Evolutionary conservation across 2,888 invertebrate genomes (phyloP), one percentile per base, ranked within the genome.

Genomic region (Volucella inflata): DNA sequence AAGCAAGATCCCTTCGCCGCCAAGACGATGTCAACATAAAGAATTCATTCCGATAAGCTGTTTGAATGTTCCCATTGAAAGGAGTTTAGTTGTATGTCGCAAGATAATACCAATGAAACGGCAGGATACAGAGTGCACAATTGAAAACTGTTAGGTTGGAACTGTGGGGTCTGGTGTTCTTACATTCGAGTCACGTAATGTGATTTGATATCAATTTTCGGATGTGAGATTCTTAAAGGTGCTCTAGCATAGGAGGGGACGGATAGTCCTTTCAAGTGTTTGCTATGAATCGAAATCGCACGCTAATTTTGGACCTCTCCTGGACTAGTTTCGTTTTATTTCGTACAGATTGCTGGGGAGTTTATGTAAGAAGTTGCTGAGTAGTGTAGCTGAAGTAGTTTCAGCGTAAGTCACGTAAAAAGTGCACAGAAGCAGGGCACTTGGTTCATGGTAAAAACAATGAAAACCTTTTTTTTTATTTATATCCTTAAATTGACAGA

Each of bases 131-230:
- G 71, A 40, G 21, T 71, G 46, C 51, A 59, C 65, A 71, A 77
- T 67, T 65, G 77, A 77, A 65, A 71, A 77, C 46, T 21, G 30
- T 6, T 38, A 16, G 71, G 50, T 68, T 40, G 38, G 50, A 51
- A 16, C 21, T 14, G 44, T 21, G 46, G 62, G 42, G 40, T 36
- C 68, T 57, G 55, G 44, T 51, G 55, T 77, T 79, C 44, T 30
- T 75, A 48, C 21, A 90, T 90, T 89, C 90, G 59, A 78, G 87
- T 87, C 90, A 90, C 90, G 90, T 90, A 90, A 90, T 88, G 85
- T 89, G 90, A 90, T 90, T 90, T 90, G 90, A 90, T 90, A 90
- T 90, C 90, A 90, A 90, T 90, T 90, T 90, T 88, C 90, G 71
- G 76, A 85, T 85, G 80, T 81, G 78, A 46, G 76, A 72, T 72